Base-by-base conservation (phyloP, 1,140 invertebrate species). In the Condylostylus longicornis region DNA sequence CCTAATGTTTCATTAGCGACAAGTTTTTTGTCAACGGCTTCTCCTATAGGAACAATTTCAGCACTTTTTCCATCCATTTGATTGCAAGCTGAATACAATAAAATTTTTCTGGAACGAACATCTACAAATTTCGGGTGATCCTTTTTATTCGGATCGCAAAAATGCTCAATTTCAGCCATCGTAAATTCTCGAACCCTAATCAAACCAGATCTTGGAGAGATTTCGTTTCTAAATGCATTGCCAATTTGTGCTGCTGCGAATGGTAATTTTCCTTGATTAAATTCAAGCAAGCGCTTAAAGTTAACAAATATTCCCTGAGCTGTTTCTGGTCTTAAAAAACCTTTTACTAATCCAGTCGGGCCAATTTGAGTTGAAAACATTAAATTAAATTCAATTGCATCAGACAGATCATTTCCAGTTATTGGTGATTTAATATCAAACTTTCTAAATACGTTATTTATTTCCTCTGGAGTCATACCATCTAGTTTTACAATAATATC, bases 81-180 rank as follows among this genome's bases (percentile, higher is more conserved):
- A 66, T 90, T 86, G 55, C 87, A 85, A 18, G 88, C 93, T 0
- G 94, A 96, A 51, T 95, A 98, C 1, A 98, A 59, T 5, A 77
- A 60, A 57, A 99, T 61, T 41, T 63, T 65, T 3, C 82, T 75
- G 50, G 88, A 68, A 45, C 74, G 71, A 1, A 97, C 67, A 29
- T 64, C 65, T 2, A 67, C 67, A 66, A 99, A 99, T 63, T 97
- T 98, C 0, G 81, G 76, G 68, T 98, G 91, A 41, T 68, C 72
- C 53, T 98, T 96, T 41, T 84, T 69, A 3, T 47, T 61, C 1
- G 93, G 87, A 64, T 98, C 91, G 65, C 94, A 95, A 62, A 99
- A 99, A 67, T 99, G 93, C 61, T 99, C 96, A 47, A 99, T 99
- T 69, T 99, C 96, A 32, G 94, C 95, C 93, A 99, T 97, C 1